phyloP scores from a whole-genome alignment of 2,888 invertebrate genomes.

The Sinohyriopsis cumingii region DNA sequence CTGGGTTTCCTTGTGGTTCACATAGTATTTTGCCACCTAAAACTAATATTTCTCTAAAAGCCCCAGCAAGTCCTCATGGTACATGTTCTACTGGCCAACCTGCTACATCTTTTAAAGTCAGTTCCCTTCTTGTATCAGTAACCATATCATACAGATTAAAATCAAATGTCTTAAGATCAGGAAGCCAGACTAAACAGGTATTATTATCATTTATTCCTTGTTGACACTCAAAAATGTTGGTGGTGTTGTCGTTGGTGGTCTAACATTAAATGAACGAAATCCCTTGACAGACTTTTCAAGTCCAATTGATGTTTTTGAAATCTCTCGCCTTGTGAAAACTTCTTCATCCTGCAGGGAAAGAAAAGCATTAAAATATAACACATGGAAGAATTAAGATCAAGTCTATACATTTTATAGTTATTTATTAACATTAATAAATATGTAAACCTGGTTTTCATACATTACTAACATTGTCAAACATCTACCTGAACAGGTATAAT shows the following conservation, averaged over 20 bases:
- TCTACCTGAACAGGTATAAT: too few relatives aligned
- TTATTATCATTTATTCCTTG: constrained; percentile 4
- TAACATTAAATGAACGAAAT: constrained; percentile 12
- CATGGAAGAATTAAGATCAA: too few relatives aligned
- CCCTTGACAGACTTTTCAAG: constrained; percentile 13
- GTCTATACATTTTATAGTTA: not conserved
- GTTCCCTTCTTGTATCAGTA: constrained; percentile 3
- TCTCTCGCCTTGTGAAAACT: too few relatives aligned
- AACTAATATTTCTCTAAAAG: constrained; percentile 9
- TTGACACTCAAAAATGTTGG: not conserved
- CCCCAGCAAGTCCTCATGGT: not conserved
- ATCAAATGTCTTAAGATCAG: not conserved
- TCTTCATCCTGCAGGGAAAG: too few relatives aligned
- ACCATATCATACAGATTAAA: constrained; percentile 1
- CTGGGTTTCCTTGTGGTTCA: constrained; percentile 7
- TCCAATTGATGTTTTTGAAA: not conserved
- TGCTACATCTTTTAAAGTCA: constrained; percentile 11
- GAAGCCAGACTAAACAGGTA: constrained; percentile 18
- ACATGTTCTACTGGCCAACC: constrained; percentile 8
- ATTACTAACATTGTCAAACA: too few relatives aligned
- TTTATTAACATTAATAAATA: too few relatives aligned
- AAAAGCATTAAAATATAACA: too few relatives aligned
- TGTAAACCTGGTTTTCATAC: too few relatives aligned
- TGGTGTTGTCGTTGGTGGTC: not conserved
- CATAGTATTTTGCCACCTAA: constrained; percentile 8